These are phyloP conservation scores for Auanema freiburgensis DNA, from an alignment of 2,888 invertebrate genomes.

Conservation along the genomic window DNA sequence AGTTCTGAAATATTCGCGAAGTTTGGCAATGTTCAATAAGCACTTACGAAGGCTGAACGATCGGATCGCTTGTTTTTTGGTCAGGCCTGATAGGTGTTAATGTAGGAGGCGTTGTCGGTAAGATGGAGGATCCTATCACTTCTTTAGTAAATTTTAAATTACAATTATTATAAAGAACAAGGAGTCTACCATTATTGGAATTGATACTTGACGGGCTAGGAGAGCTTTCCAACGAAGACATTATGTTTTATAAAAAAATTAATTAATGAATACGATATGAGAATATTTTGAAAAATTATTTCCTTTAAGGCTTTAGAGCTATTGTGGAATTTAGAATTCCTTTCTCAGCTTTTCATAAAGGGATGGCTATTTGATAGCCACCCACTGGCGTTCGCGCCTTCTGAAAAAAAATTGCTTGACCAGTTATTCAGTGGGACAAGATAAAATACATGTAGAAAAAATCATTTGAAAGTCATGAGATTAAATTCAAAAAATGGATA, in stretches of 20 bases:
- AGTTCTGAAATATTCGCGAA: conserved; percentile 32
- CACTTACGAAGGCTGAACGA: conserved; percentile 11
- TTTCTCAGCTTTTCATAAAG: background rate
- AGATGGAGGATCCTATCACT: too few species aligned
- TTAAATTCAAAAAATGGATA: too few species aligned
- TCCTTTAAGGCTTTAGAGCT: background rate
- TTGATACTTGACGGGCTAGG: background rate
- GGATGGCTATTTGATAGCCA: conserved; percentile 20
- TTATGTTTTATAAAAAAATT: background rate
- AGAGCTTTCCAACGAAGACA: background rate
- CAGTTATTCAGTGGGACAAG: too few species aligned
- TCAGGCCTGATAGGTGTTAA: too few species aligned
- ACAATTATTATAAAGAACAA: too few species aligned
- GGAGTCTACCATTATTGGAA: background rate
- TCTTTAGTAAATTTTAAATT: too few species aligned
- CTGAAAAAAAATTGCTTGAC: background rate
- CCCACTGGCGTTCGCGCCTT: conserved; percentile 8
- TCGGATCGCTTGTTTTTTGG: too few species aligned
- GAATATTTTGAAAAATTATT: background rate
- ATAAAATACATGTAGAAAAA: too few species aligned
- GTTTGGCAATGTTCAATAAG: background rate
- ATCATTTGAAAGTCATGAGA: too few species aligned
- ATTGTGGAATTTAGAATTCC: background rate
- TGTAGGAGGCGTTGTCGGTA: too few species aligned
- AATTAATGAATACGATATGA: too few species aligned